Evolutionary conservation across 2,113 vertebrate species (phyloP).

Genomic region (Megaceryle maxima): DNA sequence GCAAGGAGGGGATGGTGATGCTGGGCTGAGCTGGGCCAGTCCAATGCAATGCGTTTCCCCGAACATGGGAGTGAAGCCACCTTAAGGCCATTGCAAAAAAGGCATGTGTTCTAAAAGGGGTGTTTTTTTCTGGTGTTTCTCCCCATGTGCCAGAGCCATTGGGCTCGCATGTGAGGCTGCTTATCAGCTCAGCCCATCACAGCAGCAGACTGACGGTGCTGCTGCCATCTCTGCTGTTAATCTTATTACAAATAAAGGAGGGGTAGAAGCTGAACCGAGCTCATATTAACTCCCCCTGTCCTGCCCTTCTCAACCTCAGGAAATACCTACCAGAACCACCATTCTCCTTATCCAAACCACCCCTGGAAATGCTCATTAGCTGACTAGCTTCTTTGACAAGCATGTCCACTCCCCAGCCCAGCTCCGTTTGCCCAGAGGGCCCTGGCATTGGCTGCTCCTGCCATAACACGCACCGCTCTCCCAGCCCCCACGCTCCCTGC

Average conservation of each 20-base stretch:
- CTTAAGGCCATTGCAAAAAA: not conserved
- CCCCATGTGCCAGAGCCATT: rapidly evolving
- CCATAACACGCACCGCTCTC: not conserved
- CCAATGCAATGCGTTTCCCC: rapidly evolving
- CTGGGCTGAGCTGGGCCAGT: rapidly evolving
- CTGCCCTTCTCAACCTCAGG: conserved; percentile 16
- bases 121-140: not conserved
- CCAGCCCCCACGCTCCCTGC: not conserved
- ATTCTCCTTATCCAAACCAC: not conserved
- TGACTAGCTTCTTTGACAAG: not conserved
- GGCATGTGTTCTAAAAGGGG: not conserved
- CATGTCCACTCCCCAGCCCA: not conserved
- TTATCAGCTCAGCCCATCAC: not conserved
- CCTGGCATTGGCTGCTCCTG: not conserved
- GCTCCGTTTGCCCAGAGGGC: not conserved
- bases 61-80: not conserved
- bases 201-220: not conserved
- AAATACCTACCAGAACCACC: conserved; percentile 1
- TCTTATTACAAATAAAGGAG: conserved; percentile 47
- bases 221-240: conserved; percentile 1
- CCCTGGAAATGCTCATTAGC: not conserved
- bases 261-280: conserved; percentile 20
- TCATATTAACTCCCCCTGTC: not conserved
- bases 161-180: not conserved
- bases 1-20: not conserved